Evolutionary conservation across 2,113 vertebrate genomes (phyloP), one percentile per base, ranked within the genome.

Genomic region (Vanacampus margaritifer): DNA sequence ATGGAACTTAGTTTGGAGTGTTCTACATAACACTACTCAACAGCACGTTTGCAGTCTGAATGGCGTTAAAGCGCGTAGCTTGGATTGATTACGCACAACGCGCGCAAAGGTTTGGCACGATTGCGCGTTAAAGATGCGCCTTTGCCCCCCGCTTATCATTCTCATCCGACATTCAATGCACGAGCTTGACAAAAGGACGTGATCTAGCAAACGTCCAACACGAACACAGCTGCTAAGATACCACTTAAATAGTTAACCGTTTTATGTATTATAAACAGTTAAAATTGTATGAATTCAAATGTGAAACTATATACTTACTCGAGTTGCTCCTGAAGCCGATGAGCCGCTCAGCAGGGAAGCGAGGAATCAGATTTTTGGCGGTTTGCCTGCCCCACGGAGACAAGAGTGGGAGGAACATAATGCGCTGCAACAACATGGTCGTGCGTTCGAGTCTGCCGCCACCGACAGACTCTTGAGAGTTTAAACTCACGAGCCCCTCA

Each of bases 401-500:
- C 66, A 76, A 56, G 11, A 62, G 72, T 1, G 65, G 75, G 39
- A 79, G 8, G 28, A 79, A 0, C n/a, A 85, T 69, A 24, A 72
- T 0, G 59, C 74, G 72, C 17, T 65, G 70, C 70, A 69, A 78
- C 73, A 86, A 13, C 79, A 83, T 64, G 70, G 54, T 66, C 59
- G 56, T 72, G 71, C 60, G 71, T n/a, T 36, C 28, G 50, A 21
- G 35, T 48, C 32, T 43, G 37, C 3, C 24, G 36, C 19, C 24
- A 3, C 10, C 21, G 58, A 73, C 35, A 70, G 37, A 59, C 45
- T 19, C 67, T 60, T 26, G 60, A 67, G 67, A 75, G 64, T 79
- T 67, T 74, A 59, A 73, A 53, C 79, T 85, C 74, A 78, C 71
- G 78, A 83, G 84, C 81, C 72, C 51, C 32, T 67, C 67, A 65